Conservation (phyloP, 2,888 invertebrate genomes). For the Sympetrum striolatum region DNA sequence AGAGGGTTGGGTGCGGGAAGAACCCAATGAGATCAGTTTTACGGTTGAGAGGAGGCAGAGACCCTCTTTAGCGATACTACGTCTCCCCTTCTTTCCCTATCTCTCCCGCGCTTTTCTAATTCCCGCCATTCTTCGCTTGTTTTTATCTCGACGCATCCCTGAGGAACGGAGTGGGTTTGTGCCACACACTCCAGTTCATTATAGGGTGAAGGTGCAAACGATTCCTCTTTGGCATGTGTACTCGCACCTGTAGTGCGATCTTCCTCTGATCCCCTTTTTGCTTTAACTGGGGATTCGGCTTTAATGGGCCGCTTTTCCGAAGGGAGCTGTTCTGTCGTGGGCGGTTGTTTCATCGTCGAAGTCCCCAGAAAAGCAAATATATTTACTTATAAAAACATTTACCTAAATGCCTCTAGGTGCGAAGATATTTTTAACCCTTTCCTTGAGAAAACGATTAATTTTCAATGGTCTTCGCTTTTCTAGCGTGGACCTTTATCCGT, state of each 20-base stretch:
- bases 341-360: neutral
- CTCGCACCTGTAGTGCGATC: too few species aligned
- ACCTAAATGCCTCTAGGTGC: too few species aligned
- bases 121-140: neutral
- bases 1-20: neutral
- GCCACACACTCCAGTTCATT: neutral
- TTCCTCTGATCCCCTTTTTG: too few species aligned
- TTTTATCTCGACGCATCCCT: neutral
- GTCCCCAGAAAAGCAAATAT: neutral
- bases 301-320: too few species aligned
- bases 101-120: constrained; percentile 15
- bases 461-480: neutral
- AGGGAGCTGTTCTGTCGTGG: too few species aligned
- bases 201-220: too few species aligned
- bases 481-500: neutral
- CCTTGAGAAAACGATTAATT: neutral
- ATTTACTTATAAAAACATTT: too few species aligned
- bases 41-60: constrained; percentile 46
- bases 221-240: too few species aligned
- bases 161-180: neutral
- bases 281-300: too few species aligned
- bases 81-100: constrained; percentile 18
- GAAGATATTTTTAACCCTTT: too few species aligned
- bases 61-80: constrained; percentile 36
- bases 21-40: constrained; percentile 49